Evolutionary conservation across 2,797 vertebrate genomes (phyloP).

Genomic region (Astyanax mexicanus): DNA sequence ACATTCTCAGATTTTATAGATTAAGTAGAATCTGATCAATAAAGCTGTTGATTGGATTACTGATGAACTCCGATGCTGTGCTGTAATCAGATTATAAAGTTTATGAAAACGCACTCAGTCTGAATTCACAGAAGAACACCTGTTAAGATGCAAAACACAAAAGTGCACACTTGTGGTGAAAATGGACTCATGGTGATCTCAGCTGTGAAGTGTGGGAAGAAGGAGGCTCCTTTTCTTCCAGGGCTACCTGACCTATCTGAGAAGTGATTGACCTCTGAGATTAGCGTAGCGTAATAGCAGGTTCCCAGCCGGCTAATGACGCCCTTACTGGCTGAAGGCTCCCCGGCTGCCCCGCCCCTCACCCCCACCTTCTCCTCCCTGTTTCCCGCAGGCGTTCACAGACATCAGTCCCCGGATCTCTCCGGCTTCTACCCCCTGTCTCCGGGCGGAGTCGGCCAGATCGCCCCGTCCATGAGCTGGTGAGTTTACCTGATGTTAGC

Average conservation of each 20-base stretch:
- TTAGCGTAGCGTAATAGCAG: constrained; percentile 61
- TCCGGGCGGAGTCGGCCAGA: constrained; percentile 90
- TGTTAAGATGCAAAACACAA: no score
- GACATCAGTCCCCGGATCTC: constrained; percentile 93
- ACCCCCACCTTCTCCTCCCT: constrained; percentile 29
- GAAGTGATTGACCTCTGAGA: constrained; percentile 43
- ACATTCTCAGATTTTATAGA: no score
- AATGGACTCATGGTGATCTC: no score
- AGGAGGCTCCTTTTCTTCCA: neutral
- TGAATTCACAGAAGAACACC: no score
- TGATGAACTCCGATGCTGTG: no score
- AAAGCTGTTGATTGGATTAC: no score
- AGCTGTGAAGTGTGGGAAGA: neutral
- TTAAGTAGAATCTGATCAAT: no score
- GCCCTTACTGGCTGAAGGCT: constrained; percentile 31
- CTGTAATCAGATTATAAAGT: no score
- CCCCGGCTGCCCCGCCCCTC: constrained; percentile 6
- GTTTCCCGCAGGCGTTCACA: constrained; percentile 85
- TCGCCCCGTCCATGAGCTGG: constrained; percentile 95
- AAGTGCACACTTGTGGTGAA: no score
- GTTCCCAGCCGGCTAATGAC: constrained; percentile 71
- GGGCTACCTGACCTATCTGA: constrained; percentile 8
- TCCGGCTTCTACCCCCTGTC: constrained; percentile 93
- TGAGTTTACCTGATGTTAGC: constrained; percentile 75
- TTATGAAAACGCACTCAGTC: no score